phyloP scores from a whole-genome alignment of 23 tunicate species.

The Halocynthia roretzi region DNA sequence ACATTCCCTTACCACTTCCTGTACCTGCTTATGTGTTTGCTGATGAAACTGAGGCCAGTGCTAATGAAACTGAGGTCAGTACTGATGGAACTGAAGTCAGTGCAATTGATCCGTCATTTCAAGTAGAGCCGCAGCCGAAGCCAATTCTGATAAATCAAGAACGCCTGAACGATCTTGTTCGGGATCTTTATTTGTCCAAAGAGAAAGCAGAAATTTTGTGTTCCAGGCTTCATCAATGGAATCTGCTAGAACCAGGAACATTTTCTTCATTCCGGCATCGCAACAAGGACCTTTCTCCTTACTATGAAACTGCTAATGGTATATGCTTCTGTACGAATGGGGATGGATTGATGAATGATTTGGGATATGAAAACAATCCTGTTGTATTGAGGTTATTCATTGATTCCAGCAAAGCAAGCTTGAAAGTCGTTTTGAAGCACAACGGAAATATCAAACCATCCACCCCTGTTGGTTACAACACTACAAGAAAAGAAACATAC shows the following conservation, averaged over 20 bases:
- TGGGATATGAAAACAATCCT: slow-evolving; percentile 37
- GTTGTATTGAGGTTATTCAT: slow-evolving; percentile 37
- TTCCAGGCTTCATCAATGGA: slow-evolving; percentile 36
- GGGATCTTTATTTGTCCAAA: slow-evolving; percentile 32
- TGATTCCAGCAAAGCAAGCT: slow-evolving; percentile 42
- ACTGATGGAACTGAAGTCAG: background rate
- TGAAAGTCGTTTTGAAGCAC: slow-evolving; percentile 32
- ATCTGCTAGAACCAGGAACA: slow-evolving; percentile 28
- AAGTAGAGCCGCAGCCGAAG: background rate
- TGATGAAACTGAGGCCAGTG: slow-evolving; percentile 8
- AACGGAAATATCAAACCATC: slow-evolving; percentile 28
- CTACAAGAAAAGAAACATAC: slow-evolving; percentile 12
- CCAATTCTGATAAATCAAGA: slow-evolving; percentile 33
- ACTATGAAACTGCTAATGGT: slow-evolving; percentile 12
- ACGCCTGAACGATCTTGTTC: slow-evolving; percentile 17
- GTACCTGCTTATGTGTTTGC: slow-evolving; percentile 14
- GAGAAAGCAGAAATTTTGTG: slow-evolving; percentile 36
- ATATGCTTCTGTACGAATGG: slow-evolving; percentile 18
- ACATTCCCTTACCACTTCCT: slow-evolving; percentile 5
- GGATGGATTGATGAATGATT: slow-evolving; percentile 19
- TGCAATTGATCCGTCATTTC: background rate
- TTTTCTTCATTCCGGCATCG: slow-evolving; percentile 25
- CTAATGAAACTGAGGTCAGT: background rate
- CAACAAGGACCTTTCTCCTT: slow-evolving; percentile 11
- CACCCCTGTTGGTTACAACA: slow-evolving; percentile 18